These are phyloP conservation scores for Sinonovacula constricta DNA, from an alignment of 1,140 invertebrate genomes.

Conservation along the genomic window DNA sequence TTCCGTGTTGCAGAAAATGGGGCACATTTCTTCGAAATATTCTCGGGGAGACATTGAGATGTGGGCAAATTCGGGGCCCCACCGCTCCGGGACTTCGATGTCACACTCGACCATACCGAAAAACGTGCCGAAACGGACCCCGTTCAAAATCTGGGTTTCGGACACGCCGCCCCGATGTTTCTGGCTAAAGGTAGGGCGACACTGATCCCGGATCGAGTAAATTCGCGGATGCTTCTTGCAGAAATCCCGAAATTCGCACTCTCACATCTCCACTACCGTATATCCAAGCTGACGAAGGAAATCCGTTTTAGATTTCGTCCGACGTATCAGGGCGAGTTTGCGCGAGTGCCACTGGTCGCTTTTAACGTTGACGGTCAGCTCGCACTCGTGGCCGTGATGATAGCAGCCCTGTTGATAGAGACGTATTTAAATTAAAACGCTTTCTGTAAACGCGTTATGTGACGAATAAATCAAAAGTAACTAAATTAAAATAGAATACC, in stretches of 20 bases:
- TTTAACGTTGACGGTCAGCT: background rate
- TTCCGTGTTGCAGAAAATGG: constrained; percentile 53
- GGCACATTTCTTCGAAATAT: constrained; percentile 51
- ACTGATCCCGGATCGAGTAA: constrained; percentile 9
- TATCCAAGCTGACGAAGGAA: background rate
- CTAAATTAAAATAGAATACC: too few relatives aligned
- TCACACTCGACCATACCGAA: constrained; percentile 54
- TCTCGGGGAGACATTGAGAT: constrained; percentile 15
- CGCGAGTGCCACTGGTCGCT: background rate
- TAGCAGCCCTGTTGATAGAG: too few relatives aligned
- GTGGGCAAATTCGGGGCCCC: constrained; percentile 7
- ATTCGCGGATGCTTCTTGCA: constrained; percentile 19
- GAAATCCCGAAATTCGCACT: constrained; percentile 23
- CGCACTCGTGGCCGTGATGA: too few relatives aligned
- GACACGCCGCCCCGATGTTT: constrained; percentile 6
- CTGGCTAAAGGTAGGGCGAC: constrained; percentile 19
- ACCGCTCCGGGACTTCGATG: constrained; percentile 40
- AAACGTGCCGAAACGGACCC: background rate
- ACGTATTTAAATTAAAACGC: too few relatives aligned
- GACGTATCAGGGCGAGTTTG: background rate
- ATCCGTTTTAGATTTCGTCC: background rate
- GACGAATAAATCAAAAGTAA: too few relatives aligned
- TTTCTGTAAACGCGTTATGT: too few relatives aligned
- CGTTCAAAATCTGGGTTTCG: constrained; percentile 1
- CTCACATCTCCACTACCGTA: constrained; percentile 23